Evolutionary conservation across 2,797 vertebrate genomes (phyloP), one percentile per base, ranked within the genome.

Genomic region (Spinus olivaceus): DNA sequence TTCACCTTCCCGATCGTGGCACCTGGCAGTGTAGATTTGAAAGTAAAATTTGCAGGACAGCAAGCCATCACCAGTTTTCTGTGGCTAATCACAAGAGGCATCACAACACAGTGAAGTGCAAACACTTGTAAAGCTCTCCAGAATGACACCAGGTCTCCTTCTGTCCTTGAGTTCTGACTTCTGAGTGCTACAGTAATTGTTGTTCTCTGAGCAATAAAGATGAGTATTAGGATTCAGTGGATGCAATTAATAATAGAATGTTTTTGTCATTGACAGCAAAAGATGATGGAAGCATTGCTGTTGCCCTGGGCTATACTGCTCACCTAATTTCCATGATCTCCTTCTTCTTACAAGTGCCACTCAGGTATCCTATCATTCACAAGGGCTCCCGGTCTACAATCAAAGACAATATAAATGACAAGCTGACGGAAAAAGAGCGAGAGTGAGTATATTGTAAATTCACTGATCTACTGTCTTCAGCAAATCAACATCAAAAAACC

Each of bases 261-360:
- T 63, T 50, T 32, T 78, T 49, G 4, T 88, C 82, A 67, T 96
- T 97, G 72, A 61, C 98, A 99, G 99, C 98, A 81, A 99, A 98
- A 97, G 99, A 99, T 94, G 99, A 99, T 44, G 99, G 99, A 94
- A 99, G 98, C 93, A 98, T 99, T 64, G 99, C 99, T 5, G 99
- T 99, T 54, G 99, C 99, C 91, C 98, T 99, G 96, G 99, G 99
- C 97, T 99, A 99, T 96, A 99, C 99, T 0, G 98, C 99, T 57
- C 99, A 99, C 97, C 97, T 99, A 97, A 99, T 99, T 94, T 98
- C 99, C 93, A 99, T 99, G 99, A 99, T 99, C 89, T 99, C 99
- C 66, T 99, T 98, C 98, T 99, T 99, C 98, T 98, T 99, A 53
- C 99, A 99, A 98, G 98, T 99, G 92, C 99, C 99, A 74, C 98